Evolutionary conservation across 2,113 vertebrate species (phyloP).

Genomic region (Daubentonia madagascariensis): DNA sequence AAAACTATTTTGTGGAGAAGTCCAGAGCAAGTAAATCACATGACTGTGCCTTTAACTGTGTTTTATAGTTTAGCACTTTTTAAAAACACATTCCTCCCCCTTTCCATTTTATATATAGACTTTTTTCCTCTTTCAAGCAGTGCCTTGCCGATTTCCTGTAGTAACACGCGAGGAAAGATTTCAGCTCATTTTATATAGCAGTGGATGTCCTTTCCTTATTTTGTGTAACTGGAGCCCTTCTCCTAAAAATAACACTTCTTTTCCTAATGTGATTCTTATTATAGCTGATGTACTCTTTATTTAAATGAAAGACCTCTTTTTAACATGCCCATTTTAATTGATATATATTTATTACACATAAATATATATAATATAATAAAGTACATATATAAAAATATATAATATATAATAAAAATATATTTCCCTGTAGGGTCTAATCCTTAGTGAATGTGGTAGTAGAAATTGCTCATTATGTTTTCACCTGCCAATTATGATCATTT

Average conservation of each 20-base stretch:
- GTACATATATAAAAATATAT: not conserved
- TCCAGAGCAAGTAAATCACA: constrained; percentile 48
- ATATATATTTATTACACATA: not conserved
- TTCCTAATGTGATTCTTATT: constrained; percentile 61
- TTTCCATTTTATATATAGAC: constrained; percentile 50
- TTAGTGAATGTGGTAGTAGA: not conserved
- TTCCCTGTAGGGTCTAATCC: not conserved
- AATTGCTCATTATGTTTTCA: not conserved
- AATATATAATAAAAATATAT: not conserved
- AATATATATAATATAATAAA: not conserved
- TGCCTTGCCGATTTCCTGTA: constrained; percentile 35
- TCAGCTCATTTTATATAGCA: constrained; percentile 43
- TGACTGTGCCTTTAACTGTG: not conserved
- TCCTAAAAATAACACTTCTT: constrained; percentile 70
- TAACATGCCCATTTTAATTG: not conserved
- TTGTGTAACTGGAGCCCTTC: constrained; percentile 60
- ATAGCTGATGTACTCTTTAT: constrained; percentile 47
- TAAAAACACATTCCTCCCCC: not conserved
- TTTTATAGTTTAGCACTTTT: not conserved
- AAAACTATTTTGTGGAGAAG: constrained; percentile 43
- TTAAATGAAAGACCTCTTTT: constrained; percentile 24
- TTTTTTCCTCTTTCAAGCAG: not conserved
- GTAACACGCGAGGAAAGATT: constrained; percentile 38
- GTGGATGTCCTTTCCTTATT: constrained; percentile 57
- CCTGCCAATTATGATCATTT: not conserved